Conservation (phyloP, 2,113 vertebrate genomes). For the Donacobius atricapilla region DNA sequence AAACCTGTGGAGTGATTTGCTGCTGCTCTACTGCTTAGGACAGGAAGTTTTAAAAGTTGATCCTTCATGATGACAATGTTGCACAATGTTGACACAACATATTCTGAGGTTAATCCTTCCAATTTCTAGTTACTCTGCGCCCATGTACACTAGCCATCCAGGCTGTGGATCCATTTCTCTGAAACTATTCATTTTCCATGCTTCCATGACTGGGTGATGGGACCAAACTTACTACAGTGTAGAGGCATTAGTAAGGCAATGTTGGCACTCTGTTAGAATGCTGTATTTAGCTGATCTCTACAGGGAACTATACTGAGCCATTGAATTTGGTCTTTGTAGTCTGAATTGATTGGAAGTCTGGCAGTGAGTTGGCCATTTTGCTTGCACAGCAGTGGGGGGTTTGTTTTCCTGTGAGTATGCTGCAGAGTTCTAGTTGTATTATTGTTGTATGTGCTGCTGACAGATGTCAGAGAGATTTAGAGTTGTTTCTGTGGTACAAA, state of each 20-base stretch:
- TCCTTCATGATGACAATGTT: background rate
- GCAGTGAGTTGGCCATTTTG: background rate
- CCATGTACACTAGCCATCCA: accelerated
- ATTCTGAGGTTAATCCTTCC: background rate
- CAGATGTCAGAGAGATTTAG: background rate
- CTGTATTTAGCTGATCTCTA: background rate
- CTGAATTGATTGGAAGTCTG: background rate
- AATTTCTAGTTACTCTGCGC: background rate
- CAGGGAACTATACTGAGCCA: background rate
- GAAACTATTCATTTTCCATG: background rate
- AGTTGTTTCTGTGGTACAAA: background rate
- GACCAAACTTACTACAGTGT: background rate
- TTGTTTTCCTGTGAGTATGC: background rate
- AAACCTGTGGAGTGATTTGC: background rate
- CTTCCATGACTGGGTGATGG: background rate
- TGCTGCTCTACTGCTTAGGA: background rate
- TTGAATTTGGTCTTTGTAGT: background rate
- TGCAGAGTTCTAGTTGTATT: background rate
- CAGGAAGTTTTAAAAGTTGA: background rate
- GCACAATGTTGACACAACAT: background rate
- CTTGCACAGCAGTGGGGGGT: background rate
- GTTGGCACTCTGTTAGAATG: background rate
- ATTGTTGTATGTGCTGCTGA: background rate
- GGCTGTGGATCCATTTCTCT: background rate
- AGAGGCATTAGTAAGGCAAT: background rate